Evolutionary conservation across 2,888 invertebrate genomes (phyloP).

Genomic region (Epinotia nisella): DNA sequence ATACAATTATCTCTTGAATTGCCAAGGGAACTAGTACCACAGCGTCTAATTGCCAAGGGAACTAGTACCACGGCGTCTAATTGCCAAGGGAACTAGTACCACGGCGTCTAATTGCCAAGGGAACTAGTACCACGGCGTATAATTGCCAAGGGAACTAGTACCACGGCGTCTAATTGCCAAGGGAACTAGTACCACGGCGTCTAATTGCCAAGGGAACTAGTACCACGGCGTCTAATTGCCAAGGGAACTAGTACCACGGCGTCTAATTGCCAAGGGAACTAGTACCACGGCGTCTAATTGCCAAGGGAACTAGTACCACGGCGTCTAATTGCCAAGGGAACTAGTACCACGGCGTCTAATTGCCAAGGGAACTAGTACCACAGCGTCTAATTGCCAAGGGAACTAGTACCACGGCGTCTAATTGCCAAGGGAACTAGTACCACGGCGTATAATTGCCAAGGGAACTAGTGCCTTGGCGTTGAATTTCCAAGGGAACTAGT

Average conservation of each 20-base stretch:
- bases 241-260: background rate
- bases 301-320: background rate
- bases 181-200: background rate
- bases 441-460: constrained; percentile 7
- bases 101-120: constrained; percentile 11
- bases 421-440: background rate
- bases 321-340: constrained; percentile 12
- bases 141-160: background rate
- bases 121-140: too few relatives aligned
- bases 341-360: too few relatives aligned
- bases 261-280: too few relatives aligned
- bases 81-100: background rate
- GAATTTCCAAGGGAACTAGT: too few relatives aligned
- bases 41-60: constrained; percentile 2
- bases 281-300: too few relatives aligned
- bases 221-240: too few relatives aligned
- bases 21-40: background rate
- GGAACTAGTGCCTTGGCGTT: too few relatives aligned
- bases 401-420: too few relatives aligned
- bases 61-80: background rate
- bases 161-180: constrained; percentile 2
- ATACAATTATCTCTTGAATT: background rate
- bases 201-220: too few relatives aligned
- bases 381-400: constrained; percentile 8
- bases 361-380: background rate